Conservation (phyloP, 2,113 vertebrate genomes). For the Hepsetus odoe region DNA sequence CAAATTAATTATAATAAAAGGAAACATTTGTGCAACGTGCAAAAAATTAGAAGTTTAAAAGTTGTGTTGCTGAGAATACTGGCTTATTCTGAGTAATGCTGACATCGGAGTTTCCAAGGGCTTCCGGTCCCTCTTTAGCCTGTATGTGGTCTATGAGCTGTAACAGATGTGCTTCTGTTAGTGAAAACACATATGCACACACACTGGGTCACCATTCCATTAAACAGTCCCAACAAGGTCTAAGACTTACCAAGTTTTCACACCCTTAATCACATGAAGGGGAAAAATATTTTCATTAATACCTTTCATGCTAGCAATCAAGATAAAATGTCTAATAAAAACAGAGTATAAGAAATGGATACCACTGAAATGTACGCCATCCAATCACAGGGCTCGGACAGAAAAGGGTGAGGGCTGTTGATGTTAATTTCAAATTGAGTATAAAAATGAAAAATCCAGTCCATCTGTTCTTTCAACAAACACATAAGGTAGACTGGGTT, state of each 20-base stretch:
- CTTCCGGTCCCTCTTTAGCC: constrained; percentile 20
- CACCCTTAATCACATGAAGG: constrained; percentile 11
- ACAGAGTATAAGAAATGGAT: constrained; percentile 41
- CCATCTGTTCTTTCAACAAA: constrained; percentile 19
- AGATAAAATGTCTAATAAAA: constrained; percentile 40
- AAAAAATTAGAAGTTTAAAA: constrained; percentile 26
- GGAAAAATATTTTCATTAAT: background rate
- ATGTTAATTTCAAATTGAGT: constrained; percentile 31
- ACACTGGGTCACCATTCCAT: constrained; percentile 4
- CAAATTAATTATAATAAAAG: background rate
- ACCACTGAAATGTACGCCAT: constrained; percentile 52
- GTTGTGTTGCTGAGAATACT: constrained; percentile 37
- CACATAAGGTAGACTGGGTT: constrained; percentile 50
- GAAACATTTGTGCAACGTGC: constrained; percentile 26
- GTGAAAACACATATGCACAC: background rate
- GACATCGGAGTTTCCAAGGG: background rate
- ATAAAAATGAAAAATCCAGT: constrained; percentile 32
- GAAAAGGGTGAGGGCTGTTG: constrained; percentile 9
- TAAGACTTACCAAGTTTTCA: constrained; percentile 20
- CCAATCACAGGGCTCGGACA: constrained; percentile 22
- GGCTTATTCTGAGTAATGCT: constrained; percentile 33
- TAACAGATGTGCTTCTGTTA: constrained; percentile 35
- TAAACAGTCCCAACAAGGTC: constrained; percentile 31
- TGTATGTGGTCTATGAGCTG: constrained; percentile 23
- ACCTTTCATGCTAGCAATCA: constrained; percentile 44